Evolutionary conservation across 2,113 vertebrate species (phyloP).

Genomic region (Mustela nigripes): DNA sequence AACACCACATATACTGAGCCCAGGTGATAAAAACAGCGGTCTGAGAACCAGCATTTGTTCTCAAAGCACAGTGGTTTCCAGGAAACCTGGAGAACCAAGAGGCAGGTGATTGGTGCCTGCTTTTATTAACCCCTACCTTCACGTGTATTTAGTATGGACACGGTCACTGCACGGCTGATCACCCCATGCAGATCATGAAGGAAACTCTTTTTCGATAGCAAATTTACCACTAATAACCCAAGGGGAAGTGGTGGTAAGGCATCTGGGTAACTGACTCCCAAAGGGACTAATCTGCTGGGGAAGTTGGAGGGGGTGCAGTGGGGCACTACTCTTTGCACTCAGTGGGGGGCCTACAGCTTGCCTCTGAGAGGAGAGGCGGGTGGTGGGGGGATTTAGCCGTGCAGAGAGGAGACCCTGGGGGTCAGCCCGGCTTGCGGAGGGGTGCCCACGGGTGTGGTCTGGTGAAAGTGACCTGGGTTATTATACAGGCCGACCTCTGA

Average conservation of each 20-base stretch:
- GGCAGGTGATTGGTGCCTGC: not conserved
- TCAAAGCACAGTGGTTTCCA: not conserved
- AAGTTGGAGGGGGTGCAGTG: no score
- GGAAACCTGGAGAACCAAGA: not conserved
- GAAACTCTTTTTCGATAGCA: not conserved
- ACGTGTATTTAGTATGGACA: no score
- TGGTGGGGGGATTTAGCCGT: no score
- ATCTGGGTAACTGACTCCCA: not conserved
- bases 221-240: not conserved
- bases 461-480: not conserved
- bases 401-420: not conserved
- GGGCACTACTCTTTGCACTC: not conserved
- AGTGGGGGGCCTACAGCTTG: not conserved
- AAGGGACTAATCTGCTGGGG: not conserved
- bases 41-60: no score
- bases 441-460: no score
- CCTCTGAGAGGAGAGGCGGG: not conserved
- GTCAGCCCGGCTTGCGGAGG: not conserved
- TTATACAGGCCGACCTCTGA: accelerated
- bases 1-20: not conserved
- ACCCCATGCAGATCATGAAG: not conserved
- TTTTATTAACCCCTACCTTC: not conserved
- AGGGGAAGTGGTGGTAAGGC: not conserved
- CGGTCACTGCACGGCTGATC: not conserved
- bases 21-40: not conserved